These are phyloP conservation scores for Poeciliopsis prolifica DNA, from an alignment of 2,113 vertebrate species.

Conservation along the genomic window DNA sequence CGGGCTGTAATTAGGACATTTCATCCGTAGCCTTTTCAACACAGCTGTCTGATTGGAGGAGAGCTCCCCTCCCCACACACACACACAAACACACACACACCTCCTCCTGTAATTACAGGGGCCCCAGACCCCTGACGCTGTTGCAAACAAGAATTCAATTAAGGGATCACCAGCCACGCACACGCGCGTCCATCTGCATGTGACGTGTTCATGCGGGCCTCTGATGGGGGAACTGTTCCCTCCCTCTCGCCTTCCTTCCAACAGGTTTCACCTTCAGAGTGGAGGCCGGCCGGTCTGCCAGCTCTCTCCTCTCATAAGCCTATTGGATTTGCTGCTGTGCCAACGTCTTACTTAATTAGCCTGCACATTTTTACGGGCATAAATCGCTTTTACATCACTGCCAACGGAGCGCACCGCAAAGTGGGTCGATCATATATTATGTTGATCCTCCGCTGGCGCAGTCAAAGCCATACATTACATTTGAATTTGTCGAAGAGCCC, in stretches of 20 bases:
- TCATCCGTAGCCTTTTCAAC: conserved; percentile 48
- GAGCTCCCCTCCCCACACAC: conserved; percentile 8
- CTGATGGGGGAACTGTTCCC: conserved; percentile 26
- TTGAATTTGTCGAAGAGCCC: conserved; percentile 70
- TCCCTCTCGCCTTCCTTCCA: conserved; percentile 4
- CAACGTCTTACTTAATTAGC: conserved; percentile 78
- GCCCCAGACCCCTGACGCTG: conserved; percentile 18
- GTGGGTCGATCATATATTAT: conserved; percentile 78
- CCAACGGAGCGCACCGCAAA: conserved; percentile 67
- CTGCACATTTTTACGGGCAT: conserved; percentile 73
- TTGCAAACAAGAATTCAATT: conserved; percentile 61
- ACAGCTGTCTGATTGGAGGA: conserved; percentile 58
- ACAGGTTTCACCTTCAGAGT: conserved; percentile 54
- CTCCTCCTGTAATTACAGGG: conserved; percentile 52
- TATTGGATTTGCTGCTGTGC: conserved; percentile 71
- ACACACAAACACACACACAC: no score
- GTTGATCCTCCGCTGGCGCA: conserved; percentile 73
- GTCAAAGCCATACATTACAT: conserved; percentile 73
- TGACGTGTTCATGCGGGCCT: conserved; percentile 1
- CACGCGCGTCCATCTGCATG: conserved; percentile 3
- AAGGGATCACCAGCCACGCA: conserved; percentile 44
- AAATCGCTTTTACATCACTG: conserved; percentile 74
- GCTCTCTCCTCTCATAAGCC: conserved; percentile 70
- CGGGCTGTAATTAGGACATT: conserved; percentile 68
- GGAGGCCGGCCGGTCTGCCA: conserved; percentile 41